These are phyloP conservation scores for Apodemus sylvaticus DNA, from an alignment of 2,113 vertebrate genomes.

Conservation along the genomic window DNA sequence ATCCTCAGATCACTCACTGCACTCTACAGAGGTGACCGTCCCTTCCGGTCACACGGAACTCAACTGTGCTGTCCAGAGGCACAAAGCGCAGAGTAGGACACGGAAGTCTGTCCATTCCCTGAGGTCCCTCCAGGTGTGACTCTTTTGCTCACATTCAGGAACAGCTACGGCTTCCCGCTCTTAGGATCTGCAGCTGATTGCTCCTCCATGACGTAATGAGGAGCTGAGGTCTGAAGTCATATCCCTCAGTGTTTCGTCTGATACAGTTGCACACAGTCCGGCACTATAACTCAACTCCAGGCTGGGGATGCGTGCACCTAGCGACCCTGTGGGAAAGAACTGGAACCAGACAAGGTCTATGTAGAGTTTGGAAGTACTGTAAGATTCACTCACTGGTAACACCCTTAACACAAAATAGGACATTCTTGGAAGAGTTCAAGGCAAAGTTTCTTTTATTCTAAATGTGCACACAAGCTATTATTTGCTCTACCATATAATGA, in stretches of 20 bases:
- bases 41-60: constrained; percentile 3
- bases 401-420: neutral
- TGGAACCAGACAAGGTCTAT: neutral
- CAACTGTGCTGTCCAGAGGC: neutral
- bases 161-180: neutral
- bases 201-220: neutral
- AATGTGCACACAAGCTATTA: neutral
- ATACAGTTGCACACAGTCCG: neutral
- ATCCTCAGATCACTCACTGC: neutral
- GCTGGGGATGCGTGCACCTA: rapidly evolving
- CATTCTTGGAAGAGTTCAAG: neutral
- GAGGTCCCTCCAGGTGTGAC: neutral
- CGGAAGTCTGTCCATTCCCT: neutral
- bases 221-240: neutral
- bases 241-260: neutral
- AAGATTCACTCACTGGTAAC: neutral
- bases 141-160: neutral
- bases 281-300: neutral
- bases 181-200: neutral
- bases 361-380: neutral
- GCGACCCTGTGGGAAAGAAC: neutral
- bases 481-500: neutral
- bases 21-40: neutral
- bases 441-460: constrained; percentile 29
- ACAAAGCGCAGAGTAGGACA: neutral